A percentile compares a stretch with the other conserved stretches of the same genome.
These are phyloP conservation scores for Conomelus anceps DNA, from an alignment of 2,888 invertebrate genomes.

Conservation along the genomic window DNA sequence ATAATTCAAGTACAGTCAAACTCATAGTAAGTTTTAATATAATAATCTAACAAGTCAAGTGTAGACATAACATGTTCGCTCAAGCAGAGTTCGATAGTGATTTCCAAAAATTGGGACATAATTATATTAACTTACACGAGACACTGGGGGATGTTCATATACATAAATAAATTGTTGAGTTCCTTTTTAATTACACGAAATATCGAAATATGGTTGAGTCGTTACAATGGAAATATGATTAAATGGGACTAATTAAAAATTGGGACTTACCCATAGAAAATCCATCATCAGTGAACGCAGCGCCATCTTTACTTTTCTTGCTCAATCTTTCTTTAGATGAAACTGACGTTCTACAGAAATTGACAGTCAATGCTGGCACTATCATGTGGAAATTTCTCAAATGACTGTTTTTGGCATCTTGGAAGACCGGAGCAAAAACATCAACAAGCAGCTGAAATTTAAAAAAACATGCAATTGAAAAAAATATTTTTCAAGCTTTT, in stretches of 20 bases:
- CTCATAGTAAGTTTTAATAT: too few relatives aligned
- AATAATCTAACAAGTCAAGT: too few relatives aligned
- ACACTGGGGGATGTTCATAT: neutral
- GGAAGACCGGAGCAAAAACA: constrained; percentile 57
- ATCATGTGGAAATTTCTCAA: constrained; percentile 89
- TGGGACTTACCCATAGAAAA: constrained; percentile 75
- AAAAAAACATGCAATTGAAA: neutral
- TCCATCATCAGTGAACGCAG: constrained; percentile 95
- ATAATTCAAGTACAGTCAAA: too few relatives aligned
- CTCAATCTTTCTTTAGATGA: constrained; percentile 81
- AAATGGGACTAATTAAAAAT: neutral
- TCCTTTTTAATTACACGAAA: neutral
- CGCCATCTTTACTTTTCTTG: constrained; percentile 80
- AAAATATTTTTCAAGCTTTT: neutral
- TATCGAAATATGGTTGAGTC: neutral
- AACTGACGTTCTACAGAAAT: constrained; percentile 90
- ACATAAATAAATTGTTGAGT: neutral
- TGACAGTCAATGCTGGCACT: constrained; percentile 86
- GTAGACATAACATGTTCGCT: too few relatives aligned
- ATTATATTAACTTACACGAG: too few relatives aligned
- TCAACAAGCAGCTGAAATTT: constrained; percentile 63
- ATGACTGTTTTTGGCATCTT: constrained; percentile 55
- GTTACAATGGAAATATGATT: neutral
- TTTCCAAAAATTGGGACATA: too few relatives aligned
- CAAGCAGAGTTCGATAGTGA: too few relatives aligned